phyloP scores from a whole-genome alignment of 2,888 invertebrate genomes.

The Saturnia japonica region DNA sequence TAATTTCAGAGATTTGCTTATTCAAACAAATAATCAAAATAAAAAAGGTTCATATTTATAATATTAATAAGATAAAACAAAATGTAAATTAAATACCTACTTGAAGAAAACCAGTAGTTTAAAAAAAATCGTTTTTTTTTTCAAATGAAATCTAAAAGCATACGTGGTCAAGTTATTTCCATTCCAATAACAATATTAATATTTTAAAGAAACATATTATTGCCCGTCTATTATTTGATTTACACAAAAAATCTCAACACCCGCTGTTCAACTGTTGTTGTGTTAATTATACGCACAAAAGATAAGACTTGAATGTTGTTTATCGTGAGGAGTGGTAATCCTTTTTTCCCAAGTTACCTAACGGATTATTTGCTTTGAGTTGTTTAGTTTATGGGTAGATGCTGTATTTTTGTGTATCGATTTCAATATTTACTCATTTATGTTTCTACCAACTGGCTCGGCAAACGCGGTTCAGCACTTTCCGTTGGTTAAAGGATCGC shows the following conservation, averaged over 20 bases:
- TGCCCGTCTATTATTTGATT: conserved; percentile 26
- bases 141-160: neutral
- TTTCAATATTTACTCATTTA: neutral
- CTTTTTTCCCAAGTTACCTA: neutral
- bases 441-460: too few species aligned
- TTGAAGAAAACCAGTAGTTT: neutral
- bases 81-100: too few species aligned
- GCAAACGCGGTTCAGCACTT: too few species aligned
- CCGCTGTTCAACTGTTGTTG: conserved; percentile 53
- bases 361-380: neutral
- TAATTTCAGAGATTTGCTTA: too few species aligned
- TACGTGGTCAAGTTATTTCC: conserved; percentile 8
- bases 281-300: conserved; percentile 61
- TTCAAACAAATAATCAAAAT: too few species aligned
- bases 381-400: neutral
- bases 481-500: too few species aligned
- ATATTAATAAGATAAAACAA: too few species aligned
- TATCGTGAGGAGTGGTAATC: conserved; percentile 56
- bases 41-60: too few species aligned
- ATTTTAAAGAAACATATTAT: conserved; percentile 30
- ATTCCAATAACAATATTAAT: conserved; percentile 19
- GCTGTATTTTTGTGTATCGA: neutral
- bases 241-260: conserved; percentile 33
- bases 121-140: neutral
- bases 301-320: conserved; percentile 50